Conservation (phyloP, 2,888 invertebrate species). For the Flexamia atlantica region DNA sequence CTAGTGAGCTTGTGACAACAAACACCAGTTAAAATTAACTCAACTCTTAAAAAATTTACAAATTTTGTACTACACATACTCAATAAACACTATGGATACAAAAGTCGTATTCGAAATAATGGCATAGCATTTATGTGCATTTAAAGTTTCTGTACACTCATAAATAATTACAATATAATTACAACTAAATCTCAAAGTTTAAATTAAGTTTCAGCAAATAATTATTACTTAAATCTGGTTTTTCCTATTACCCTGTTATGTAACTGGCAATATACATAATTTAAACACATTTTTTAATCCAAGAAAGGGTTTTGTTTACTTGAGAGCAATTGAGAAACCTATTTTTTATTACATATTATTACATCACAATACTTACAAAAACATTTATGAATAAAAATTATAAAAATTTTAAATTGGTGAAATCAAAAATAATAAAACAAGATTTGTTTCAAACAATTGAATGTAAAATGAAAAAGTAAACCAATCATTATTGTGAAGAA, state of each 20-base stretch:
- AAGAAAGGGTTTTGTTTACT: no score
- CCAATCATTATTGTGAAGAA: no score
- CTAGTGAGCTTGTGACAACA: conserved; percentile 47
- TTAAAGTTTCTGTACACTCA: conserved; percentile 31
- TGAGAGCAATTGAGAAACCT: no score
- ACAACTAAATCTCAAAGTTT: not conserved
- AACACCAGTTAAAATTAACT: conserved; percentile 53
- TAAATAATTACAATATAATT: conserved; percentile 45
- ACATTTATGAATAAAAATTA: no score
- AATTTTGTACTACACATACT: conserved; percentile 38
- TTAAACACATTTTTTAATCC: not conserved
- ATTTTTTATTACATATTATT: no score
- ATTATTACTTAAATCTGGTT: not conserved
- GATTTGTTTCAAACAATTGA: no score
- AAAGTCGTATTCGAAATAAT: conserved; percentile 12
- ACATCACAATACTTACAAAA: no score
- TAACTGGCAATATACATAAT: not conserved
- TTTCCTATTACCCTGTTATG: conserved; percentile 11
- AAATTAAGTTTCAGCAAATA: not conserved
- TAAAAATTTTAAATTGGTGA: no score
- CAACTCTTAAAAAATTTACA: conserved; percentile 41
- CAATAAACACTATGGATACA: conserved; percentile 46
- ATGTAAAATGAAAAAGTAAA: no score
- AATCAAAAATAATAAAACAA: no score
- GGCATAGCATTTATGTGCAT: conserved; percentile 34